Percentiles rank a stretch among this genome's conserved stretches.
phyloP scores from a whole-genome alignment of 1,140 invertebrate species.

The Hypsibius dujardini region DNA sequence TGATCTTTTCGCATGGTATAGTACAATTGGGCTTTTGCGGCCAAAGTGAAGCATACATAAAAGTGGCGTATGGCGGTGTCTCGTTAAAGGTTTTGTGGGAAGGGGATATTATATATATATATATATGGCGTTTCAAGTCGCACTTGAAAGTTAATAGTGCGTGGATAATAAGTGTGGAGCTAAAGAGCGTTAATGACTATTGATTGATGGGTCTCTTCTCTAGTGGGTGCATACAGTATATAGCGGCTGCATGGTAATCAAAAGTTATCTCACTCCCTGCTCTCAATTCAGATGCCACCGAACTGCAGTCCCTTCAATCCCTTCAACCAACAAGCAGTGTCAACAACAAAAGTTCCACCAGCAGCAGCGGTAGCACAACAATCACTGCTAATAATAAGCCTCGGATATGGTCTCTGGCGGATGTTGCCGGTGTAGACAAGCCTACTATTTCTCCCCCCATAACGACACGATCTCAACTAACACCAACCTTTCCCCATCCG shows the following conservation, averaged over 20 bases:
- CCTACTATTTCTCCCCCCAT: background rate
- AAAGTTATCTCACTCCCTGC: background rate
- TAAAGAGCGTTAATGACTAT: slow-evolving; percentile 2
- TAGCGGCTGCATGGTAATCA: background rate
- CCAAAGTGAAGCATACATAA: too few species aligned
- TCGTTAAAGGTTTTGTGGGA: too few species aligned
- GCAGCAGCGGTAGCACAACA: background rate
- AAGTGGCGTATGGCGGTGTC: too few species aligned
- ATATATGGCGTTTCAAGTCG: too few species aligned
- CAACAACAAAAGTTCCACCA: background rate
- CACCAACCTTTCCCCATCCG: background rate
- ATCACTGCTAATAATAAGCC: slow-evolving; percentile 43
- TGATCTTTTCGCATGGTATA: too few species aligned
- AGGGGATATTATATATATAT: too few species aligned
- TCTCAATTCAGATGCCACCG: background rate
- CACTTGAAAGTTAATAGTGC: slow-evolving; percentile 10
- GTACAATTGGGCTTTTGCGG: too few species aligned
- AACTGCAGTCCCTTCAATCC: background rate
- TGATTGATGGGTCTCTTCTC: background rate
- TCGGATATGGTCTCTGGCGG: slow-evolving; percentile 89
- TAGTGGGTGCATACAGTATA: background rate
- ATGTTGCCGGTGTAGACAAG: slow-evolving; percentile 47
- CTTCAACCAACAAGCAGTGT: background rate
- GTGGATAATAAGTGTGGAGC: background rate
- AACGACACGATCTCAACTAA: background rate